Evolutionary conservation across 2,797 vertebrate genomes (phyloP).

Genomic region (Tamandua tetradactyla): DNA sequence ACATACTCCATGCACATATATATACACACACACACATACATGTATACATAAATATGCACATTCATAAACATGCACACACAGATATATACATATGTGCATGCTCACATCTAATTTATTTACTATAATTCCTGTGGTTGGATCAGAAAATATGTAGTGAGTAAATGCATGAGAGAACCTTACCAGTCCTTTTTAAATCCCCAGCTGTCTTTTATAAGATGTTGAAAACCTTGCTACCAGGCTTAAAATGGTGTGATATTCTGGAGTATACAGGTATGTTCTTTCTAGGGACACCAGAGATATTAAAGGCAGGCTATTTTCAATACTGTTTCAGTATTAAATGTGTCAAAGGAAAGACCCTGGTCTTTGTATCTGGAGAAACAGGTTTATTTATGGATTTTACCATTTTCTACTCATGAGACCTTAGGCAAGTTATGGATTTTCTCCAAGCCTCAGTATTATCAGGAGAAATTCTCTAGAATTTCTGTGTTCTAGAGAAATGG

Average conservation of each 20-base stretch:
- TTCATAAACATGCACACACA: not conserved
- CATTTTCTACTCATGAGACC: not conserved
- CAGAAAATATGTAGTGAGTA: not conserved
- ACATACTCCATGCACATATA: not conserved
- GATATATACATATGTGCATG: not conserved
- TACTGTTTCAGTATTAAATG: not conserved
- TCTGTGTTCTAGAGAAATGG: no score
- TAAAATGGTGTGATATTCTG: not conserved
- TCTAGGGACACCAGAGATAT: not conserved
- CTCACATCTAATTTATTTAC: not conserved
- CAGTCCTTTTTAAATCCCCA: not conserved
- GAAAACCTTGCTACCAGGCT: not conserved
- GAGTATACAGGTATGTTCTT: not conserved
- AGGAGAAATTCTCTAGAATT: no score
- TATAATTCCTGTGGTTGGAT: not conserved
- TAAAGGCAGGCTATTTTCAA: not conserved
- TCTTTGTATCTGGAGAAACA: not conserved
- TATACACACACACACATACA: not conserved
- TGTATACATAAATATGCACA: not conserved
- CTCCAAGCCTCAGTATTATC: not conserved
- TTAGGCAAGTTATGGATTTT: not conserved
- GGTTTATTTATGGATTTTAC: not conserved
- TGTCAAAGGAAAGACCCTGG: not conserved
- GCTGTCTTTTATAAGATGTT: not conserved
- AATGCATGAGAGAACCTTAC: not conserved